A percentile compares a stretch with the other conserved stretches of the same genome.
phyloP scores from a whole-genome alignment of 2,113 vertebrate species.

The Perca schrenkii region DNA sequence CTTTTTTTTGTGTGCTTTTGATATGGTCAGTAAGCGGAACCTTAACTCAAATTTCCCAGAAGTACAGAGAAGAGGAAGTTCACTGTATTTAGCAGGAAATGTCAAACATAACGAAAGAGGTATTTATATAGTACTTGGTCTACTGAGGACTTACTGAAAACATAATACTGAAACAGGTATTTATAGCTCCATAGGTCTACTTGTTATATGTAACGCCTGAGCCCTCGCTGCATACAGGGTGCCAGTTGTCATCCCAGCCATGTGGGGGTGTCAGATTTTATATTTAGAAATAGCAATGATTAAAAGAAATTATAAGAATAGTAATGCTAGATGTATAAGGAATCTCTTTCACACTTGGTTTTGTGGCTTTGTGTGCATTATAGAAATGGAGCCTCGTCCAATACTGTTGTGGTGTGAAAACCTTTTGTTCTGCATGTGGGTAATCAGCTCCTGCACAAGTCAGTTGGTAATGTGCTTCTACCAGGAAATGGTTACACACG shows the following conservation, averaged over 20 bases:
- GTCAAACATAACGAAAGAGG: constrained; percentile 58
- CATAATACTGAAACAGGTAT: constrained; percentile 12
- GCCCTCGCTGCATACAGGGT: neutral
- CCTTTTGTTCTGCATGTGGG: constrained; percentile 13
- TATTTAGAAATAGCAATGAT: neutral
- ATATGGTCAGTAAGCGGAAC: constrained; percentile 81
- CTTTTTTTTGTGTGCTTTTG: constrained; percentile 63
- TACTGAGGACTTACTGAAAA: constrained; percentile 32
- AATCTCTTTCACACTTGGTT: constrained; percentile 39
- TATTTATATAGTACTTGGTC: constrained; percentile 43
- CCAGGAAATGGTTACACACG: constrained; percentile 68
- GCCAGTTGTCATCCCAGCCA: too few relatives aligned
- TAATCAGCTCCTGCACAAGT: constrained; percentile 32
- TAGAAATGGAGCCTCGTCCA: neutral
- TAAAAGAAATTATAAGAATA: neutral
- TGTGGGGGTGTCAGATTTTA: neutral
- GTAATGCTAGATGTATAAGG: neutral
- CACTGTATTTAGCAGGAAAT: constrained; percentile 73
- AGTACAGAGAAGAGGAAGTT: constrained; percentile 87
- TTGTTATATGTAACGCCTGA: neutral
- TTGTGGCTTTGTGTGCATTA: constrained; percentile 29
- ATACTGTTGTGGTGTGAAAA: constrained; percentile 14
- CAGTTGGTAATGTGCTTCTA: constrained; percentile 44
- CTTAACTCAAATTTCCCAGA: constrained; percentile 84
- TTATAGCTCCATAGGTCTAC: constrained; percentile 4